phyloP scores from a whole-genome alignment of 1,140 invertebrate species.

The Drosophila insularis region DNA sequence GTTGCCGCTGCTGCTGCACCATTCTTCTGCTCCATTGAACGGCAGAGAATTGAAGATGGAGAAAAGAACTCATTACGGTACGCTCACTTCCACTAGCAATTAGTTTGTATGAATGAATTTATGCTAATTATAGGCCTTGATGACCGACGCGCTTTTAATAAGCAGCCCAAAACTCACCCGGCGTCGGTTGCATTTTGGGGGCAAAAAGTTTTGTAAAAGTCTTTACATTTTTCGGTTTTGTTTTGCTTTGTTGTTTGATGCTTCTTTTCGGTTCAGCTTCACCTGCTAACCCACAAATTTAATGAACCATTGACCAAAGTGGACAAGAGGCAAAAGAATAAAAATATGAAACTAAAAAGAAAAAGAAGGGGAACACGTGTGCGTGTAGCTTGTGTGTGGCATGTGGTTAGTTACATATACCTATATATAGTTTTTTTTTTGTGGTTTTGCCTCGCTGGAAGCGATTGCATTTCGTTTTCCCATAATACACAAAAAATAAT shows the following conservation, averaged over 20 bases:
- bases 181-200: slow-evolving; percentile 28
- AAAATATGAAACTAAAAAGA: slow-evolving; percentile 26
- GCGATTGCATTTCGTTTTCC: slow-evolving; percentile 57
- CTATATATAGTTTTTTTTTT: slow-evolving; percentile 33
- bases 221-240: slow-evolving; percentile 33
- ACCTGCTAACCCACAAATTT: slow-evolving; percentile 79
- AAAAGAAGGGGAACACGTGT: slow-evolving; percentile 63
- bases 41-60: slow-evolving; percentile 21
- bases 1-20: slow-evolving; percentile 18
- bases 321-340: slow-evolving; percentile 38
- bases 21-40: slow-evolving; percentile 55
- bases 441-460: slow-evolving; percentile 37
- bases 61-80: slow-evolving; percentile 67
- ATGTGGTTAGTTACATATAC: slow-evolving; percentile 43
- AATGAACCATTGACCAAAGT: slow-evolving; percentile 76
- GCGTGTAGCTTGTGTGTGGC: slow-evolving; percentile 62
- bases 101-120: slow-evolving; percentile 77
- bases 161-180: slow-evolving; percentile 26
- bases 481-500: slow-evolving; percentile 55
- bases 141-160: slow-evolving; percentile 76
- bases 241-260: slow-evolving; percentile 39
- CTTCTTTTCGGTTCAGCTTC: slow-evolving; percentile 51
- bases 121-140: slow-evolving; percentile 72
- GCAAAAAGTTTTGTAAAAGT: slow-evolving; percentile 17
- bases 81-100: slow-evolving; percentile 75